These are phyloP conservation scores for Blera fallax DNA, from an alignment of 2,888 invertebrate genomes.

Conservation along the genomic window DNA sequence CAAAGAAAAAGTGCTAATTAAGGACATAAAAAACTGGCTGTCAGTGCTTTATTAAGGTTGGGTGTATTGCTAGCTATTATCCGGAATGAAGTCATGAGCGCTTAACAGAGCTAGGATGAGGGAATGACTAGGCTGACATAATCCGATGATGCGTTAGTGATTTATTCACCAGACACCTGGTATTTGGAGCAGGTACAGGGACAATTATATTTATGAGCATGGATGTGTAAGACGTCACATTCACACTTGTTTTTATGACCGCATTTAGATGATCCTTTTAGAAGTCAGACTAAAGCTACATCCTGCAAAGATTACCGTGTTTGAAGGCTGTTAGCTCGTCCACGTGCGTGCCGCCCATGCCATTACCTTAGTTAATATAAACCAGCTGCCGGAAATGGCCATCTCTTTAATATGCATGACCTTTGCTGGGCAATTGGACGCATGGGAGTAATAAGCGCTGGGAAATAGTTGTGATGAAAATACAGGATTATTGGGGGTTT, in stretches of 20 bases:
- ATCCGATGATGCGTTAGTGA: background rate
- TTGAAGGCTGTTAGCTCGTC: background rate
- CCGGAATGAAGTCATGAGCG: background rate
- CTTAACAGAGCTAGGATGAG: background rate
- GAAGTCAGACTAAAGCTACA: background rate
- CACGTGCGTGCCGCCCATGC: background rate
- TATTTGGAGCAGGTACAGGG: background rate
- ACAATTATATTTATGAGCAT: background rate
- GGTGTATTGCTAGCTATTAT: background rate
- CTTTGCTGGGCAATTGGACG: background rate
- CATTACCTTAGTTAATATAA: background rate
- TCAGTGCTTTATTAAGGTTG: background rate
- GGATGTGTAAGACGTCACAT: background rate
- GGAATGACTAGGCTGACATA: background rate
- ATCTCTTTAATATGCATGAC: slow-evolving; percentile 9
- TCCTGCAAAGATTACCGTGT: background rate
- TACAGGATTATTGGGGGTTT: background rate
- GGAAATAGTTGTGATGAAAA: slow-evolving; percentile 9
- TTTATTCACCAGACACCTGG: background rate
- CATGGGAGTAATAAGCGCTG: slow-evolving; percentile 7
- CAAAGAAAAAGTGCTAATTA: background rate
- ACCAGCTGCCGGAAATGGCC: background rate
- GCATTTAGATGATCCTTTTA: background rate
- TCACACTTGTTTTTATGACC: background rate
- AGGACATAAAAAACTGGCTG: background rate